phyloP scores from a whole-genome alignment of 2,797 vertebrate species.

The Cryptoprocta ferox region DNA sequence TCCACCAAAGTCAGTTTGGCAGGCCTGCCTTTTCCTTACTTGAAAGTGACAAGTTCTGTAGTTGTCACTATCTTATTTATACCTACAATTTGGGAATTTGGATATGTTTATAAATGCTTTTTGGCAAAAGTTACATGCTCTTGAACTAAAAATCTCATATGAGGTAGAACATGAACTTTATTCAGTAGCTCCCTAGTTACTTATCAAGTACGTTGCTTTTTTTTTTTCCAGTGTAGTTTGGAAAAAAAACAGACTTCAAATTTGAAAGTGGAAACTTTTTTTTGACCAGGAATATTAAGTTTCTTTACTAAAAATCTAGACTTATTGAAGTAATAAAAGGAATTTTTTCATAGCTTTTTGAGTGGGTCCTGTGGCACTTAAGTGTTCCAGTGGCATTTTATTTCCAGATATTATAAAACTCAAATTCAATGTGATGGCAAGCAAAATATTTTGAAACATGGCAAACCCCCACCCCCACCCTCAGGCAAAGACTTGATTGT shows the following conservation, averaged over 20 bases:
- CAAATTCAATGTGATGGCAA: conserved; percentile 66
- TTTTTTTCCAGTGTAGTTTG: conserved; percentile 23
- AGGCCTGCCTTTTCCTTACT: conserved; percentile 42
- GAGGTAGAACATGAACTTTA: conserved; percentile 17
- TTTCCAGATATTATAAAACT: conserved; percentile 65
- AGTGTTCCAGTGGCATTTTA: conserved; percentile 62
- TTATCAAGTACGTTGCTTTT: conserved; percentile 25
- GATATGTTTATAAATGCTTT: conserved; percentile 58
- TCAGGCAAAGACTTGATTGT: conserved; percentile 69
- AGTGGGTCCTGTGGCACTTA: conserved; percentile 51
- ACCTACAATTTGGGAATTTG: conserved; percentile 43
- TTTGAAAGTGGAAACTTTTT: conserved; percentile 60
- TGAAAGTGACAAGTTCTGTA: conserved; percentile 50
- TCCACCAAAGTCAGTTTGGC: background rate
- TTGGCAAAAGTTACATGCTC: conserved; percentile 36
- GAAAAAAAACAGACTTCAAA: conserved; percentile 42
- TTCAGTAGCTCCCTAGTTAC: conserved; percentile 18
- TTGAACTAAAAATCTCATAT: conserved; percentile 52
- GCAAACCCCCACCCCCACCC: background rate
- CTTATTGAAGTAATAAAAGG: conserved; percentile 60
- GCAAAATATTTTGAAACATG: conserved; percentile 67
- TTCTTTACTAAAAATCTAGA: conserved; percentile 53
- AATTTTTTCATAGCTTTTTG: conserved; percentile 58
- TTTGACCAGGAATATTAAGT: conserved; percentile 45
- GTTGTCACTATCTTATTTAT: conserved; percentile 55